These are phyloP conservation scores for Mycetomoellerius zeteki DNA, from an alignment of 1,140 invertebrate species.

Conservation along the genomic window DNA sequence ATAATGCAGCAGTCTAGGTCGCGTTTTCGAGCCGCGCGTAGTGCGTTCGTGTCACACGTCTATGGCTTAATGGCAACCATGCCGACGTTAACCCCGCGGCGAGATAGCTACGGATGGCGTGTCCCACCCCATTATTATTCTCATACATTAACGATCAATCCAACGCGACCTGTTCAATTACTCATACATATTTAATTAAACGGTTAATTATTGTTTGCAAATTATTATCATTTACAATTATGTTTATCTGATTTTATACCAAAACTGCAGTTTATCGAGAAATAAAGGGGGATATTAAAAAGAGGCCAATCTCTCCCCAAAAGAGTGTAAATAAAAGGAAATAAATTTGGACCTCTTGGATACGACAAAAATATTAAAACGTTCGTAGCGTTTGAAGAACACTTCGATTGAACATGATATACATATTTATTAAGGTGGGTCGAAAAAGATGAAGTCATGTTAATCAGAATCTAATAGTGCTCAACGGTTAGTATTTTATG, in stretches of 20 bases:
- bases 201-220: conserved; percentile 8
- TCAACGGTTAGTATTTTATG: too few species aligned
- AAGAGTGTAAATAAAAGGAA: too few species aligned
- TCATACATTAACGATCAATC: conserved; percentile 40
- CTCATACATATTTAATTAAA: conserved; percentile 37
- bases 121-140: conserved; percentile 40
- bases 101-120: not conserved
- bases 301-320: too few species aligned
- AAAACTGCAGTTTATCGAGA: not conserved
- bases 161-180: conserved; percentile 5
- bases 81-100: conserved; percentile 7
- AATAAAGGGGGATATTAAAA: not conserved
- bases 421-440: too few species aligned
- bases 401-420: too few species aligned
- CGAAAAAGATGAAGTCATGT: too few species aligned
- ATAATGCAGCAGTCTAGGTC: conserved; percentile 64
- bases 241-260: not conserved
- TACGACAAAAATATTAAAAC: too few species aligned
- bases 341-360: too few species aligned
- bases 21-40: conserved; percentile 16
- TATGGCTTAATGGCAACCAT: conserved; percentile 44
- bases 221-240: not conserved
- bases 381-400: too few species aligned
- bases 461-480: too few species aligned
- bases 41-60: conserved; percentile 22